Percentiles rank a stretch among this genome's conserved stretches.
phyloP scores from a whole-genome alignment of 2,797 vertebrate genomes.

The Cossypha dichroa region DNA sequence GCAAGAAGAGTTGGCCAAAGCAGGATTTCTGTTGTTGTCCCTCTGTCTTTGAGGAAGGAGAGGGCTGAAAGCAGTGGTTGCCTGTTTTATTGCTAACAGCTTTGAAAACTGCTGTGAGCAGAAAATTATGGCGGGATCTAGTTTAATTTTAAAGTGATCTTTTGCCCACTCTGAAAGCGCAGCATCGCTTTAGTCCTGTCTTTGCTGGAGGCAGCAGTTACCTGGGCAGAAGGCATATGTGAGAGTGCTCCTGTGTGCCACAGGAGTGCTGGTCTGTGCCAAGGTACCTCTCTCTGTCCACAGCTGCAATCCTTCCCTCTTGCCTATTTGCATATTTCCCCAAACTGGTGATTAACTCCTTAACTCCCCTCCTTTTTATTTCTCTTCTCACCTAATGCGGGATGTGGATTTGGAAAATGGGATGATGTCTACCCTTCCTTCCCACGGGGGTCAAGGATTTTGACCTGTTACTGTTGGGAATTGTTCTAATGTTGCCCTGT shows the following conservation, averaged over 20 bases:
- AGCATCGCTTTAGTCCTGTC: background rate
- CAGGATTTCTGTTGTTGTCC: background rate
- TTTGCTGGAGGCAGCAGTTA: background rate
- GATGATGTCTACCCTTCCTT: background rate
- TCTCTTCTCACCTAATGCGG: background rate
- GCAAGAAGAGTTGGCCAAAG: background rate
- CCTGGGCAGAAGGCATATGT: background rate
- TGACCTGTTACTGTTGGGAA: background rate
- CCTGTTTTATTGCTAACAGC: background rate
- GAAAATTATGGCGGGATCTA: background rate
- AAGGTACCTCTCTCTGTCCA: rapidly evolving
- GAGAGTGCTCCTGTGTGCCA: background rate
- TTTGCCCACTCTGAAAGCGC: background rate
- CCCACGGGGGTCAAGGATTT: background rate
- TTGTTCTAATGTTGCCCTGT: background rate
- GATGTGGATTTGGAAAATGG: background rate
- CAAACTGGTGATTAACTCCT: rapidly evolving
- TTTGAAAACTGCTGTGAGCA: background rate
- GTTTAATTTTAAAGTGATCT: background rate
- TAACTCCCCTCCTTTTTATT: background rate
- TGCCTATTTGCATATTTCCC: background rate
- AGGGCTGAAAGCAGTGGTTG: background rate
- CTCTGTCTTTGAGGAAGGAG: background rate
- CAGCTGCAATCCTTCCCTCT: background rate
- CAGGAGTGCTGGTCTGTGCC: background rate